Evolutionary conservation across 2,113 vertebrate genomes (phyloP).

Genomic region (Petaurus breviceps): DNA sequence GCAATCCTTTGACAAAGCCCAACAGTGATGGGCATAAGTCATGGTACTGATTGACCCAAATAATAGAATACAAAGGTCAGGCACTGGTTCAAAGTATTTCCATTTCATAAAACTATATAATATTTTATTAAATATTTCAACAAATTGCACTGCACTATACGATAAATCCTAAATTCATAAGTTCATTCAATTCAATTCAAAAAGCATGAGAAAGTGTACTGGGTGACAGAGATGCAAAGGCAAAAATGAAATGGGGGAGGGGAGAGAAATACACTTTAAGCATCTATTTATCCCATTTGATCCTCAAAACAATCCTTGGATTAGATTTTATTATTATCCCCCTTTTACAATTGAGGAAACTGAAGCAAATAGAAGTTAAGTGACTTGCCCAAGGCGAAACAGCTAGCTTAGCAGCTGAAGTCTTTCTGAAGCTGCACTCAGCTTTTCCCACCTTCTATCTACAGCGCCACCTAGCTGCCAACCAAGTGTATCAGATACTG

Average conservation of each 20-base stretch:
- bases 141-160: not conserved
- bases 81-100: not conserved
- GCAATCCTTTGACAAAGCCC: not conserved
- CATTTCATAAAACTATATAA: not conserved
- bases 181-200: not conserved
- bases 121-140: not conserved
- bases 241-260: not conserved
- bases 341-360: not conserved
- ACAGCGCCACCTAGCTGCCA: not conserved
- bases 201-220: not conserved
- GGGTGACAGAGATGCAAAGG: not conserved
- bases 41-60: not conserved
- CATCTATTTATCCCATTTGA: not conserved
- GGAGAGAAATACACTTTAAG: not conserved
- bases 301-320: not conserved
- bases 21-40: not conserved
- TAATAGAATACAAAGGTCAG: not conserved
- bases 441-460: not conserved
- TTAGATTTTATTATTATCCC: not conserved
- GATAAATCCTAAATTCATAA: not conserved
- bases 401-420: not conserved
- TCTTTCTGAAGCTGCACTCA: no score
- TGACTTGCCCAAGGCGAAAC: not conserved
- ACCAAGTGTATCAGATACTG: not conserved
- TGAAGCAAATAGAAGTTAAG: not conserved